Evolutionary conservation across 2,888 invertebrate species (phyloP), one percentile per base, ranked within the genome.

Genomic region (Drosophila putrida): DNA sequence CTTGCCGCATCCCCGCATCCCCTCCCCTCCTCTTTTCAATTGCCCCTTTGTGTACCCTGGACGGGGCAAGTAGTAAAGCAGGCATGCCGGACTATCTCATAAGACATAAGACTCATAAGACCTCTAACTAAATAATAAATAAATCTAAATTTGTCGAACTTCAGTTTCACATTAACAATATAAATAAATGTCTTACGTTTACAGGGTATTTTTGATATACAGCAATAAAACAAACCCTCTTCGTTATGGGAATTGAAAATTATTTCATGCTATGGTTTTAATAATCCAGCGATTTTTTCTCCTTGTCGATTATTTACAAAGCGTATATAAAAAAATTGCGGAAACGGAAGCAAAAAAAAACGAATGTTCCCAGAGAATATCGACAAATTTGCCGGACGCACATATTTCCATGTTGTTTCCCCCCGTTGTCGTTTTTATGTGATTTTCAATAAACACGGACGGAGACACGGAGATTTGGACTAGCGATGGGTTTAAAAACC

Each of bases 311-410:
- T 80, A 77, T 75, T 80, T 78, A 63, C 70, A 69, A 35, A 43
- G 44, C 53, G 36, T 46, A 27, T 39, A 38, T 13, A 25, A 59
- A 47, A 55, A 59, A 60, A 43, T 49, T 25, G 41, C 8, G 35
- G 36, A 47, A 73, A 60, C 64, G 78, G 69, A 80, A 61, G 62
- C 65, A 80, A 73, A 63, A 47, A 47, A 33, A 75, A 80, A 41
- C 6, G 8, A 35, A 43, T 10, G 13, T 46, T 44, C 31, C 67
- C 53, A n/a, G 33, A 35, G 33, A 71, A 43, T 69, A 70, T 64
- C 49, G 75, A 78, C 81, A 80, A 74, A 74, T 88, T 77, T 71
- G 74, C 81, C 78, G 74, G 67, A 74, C 65, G 65, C 69, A 53
- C 64, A 75, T 70, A 59, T 63, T 66, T 74, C 47, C 58, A 65